These are phyloP conservation scores for Glandiceps talaboti DNA, from an alignment of 53 echinoderm and acorn worm genomes.

Conservation along the genomic window DNA sequence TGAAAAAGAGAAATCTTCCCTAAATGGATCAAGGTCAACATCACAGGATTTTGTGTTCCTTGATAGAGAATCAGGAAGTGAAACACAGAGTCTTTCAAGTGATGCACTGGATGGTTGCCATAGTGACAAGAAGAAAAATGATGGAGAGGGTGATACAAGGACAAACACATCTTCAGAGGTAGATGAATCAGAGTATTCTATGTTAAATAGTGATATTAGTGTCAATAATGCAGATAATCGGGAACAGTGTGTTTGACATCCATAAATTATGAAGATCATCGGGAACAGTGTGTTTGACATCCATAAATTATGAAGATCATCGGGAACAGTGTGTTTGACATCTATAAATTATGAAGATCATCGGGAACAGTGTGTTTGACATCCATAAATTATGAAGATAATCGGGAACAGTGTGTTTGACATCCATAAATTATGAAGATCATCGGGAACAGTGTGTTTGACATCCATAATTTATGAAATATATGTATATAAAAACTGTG, in stretches of 20 bases:
- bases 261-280: too few relatives aligned
- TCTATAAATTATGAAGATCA: too few relatives aligned
- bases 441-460: too few relatives aligned
- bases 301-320: too few relatives aligned
- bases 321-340: too few relatives aligned
- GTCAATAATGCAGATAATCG: neutral
- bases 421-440: too few relatives aligned
- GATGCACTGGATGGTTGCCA: neutral
- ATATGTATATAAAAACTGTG: too few relatives aligned
- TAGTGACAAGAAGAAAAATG: neutral
- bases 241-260: neutral
- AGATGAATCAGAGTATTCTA: neutral
- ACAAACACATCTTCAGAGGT: neutral
- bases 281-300: too few relatives aligned
- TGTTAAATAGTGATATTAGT: neutral
- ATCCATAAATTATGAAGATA: too few relatives aligned
- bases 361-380: too few relatives aligned
- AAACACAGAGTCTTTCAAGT: neutral
- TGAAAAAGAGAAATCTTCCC: neutral
- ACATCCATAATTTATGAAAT: too few relatives aligned
- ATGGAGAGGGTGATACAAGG: neutral
- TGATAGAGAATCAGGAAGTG: neutral
- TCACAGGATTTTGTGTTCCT: slow-evolving; percentile 6
- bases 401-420: too few relatives aligned
- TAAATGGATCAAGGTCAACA: neutral